A percentile compares a stretch with the other conserved stretches of the same genome.
phyloP scores from a whole-genome alignment of 2,113 vertebrate genomes.

The Datnioides undecimradiatus region DNA sequence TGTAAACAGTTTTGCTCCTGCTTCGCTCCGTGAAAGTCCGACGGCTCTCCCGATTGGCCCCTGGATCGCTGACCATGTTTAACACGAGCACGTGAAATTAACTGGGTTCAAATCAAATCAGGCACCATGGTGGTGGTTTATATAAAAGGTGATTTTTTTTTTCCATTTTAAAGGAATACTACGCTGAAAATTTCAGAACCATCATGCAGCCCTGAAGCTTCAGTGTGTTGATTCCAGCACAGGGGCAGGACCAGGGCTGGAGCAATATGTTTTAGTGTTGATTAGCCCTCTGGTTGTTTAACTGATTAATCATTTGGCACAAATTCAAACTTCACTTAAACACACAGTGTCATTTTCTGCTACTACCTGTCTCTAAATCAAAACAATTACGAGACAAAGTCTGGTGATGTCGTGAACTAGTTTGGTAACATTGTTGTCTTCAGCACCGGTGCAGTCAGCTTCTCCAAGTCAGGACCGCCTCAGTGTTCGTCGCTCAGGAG shows the following conservation, averaged over 20 bases:
- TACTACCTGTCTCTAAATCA: too few relatives aligned
- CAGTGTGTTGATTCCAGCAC: background rate
- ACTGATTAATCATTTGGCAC: background rate
- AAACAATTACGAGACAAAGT: too few relatives aligned
- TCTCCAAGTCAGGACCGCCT: too few relatives aligned
- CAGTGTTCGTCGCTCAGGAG: too few relatives aligned
- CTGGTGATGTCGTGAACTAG: too few relatives aligned
- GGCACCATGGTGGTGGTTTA: too few relatives aligned
- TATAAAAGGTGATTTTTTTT: background rate
- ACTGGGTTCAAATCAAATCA: background rate
- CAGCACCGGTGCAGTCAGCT: too few relatives aligned
- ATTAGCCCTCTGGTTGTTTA: background rate
- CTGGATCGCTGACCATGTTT: background rate
- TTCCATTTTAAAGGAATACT: background rate
- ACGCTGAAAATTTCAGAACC: background rate
- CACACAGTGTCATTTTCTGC: too few relatives aligned
- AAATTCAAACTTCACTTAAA: too few relatives aligned
- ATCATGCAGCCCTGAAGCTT: background rate
- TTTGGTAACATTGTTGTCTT: too few relatives aligned
- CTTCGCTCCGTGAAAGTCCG: background rate
- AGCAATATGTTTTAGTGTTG: too few relatives aligned
- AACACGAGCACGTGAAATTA: background rate
- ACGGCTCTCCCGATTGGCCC: background rate
- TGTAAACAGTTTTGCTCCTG: constrained; percentile 31
- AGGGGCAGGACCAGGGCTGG: background rate